phyloP scores from a whole-genome alignment of 2,797 vertebrate species.

The Sparidentex hasta region DNA sequence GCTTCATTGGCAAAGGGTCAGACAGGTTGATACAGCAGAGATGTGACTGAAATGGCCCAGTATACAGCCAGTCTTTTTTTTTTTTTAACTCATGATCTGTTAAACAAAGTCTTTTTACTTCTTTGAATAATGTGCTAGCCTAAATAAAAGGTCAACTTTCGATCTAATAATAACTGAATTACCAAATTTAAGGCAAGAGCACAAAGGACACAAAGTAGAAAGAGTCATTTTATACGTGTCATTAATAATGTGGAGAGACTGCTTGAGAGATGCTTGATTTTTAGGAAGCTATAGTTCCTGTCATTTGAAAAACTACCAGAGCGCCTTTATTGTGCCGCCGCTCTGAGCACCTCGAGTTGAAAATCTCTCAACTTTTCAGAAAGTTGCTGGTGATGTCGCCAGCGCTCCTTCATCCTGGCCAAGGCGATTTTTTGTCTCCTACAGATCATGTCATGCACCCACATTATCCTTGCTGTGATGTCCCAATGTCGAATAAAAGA shows the following conservation, averaged over 20 bases:
- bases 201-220: not conserved
- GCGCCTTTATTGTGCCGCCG: too few species aligned
- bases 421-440: too few species aligned
- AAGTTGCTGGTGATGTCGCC: too few species aligned
- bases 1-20: conserved; percentile 44
- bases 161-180: not conserved
- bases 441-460: too few species aligned
- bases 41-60: conserved; percentile 12
- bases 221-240: not conserved
- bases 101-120: not conserved
- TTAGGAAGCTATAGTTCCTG: not conserved
- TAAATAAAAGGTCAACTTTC: not conserved
- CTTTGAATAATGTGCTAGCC: not conserved
- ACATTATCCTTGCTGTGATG: too few species aligned
- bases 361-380: too few species aligned
- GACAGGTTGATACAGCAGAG: conserved; percentile 26
- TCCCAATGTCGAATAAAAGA: too few species aligned
- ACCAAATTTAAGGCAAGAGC: not conserved
- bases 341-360: too few species aligned
- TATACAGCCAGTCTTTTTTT: not conserved
- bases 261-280: not conserved
- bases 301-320: not conserved
- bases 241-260: not conserved
- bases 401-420: too few species aligned
- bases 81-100: conserved; percentile 1